Evolutionary conservation across 2,888 invertebrate genomes (phyloP).

Genomic region (Eurytoma adleriae): DNA sequence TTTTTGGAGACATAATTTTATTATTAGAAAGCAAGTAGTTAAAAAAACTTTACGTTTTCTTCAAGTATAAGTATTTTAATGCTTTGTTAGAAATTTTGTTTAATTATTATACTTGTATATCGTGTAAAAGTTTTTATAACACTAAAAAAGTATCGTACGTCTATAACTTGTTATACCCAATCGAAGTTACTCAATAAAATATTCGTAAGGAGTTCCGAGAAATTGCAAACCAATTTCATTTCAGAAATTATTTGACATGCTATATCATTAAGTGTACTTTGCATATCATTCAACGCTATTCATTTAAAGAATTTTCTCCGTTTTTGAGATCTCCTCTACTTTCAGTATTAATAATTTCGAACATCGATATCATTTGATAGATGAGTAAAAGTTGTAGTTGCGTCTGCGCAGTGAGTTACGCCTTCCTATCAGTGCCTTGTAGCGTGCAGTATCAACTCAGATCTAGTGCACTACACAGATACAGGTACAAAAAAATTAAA

Average conservation of each 20-base stretch:
- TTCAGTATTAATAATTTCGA: conserved; percentile 30
- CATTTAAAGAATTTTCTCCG: background rate
- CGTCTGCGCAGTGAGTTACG: conserved; percentile 22
- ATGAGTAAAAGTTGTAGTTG: conserved; percentile 2
- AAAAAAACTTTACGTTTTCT: too few species aligned
- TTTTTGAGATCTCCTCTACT: background rate
- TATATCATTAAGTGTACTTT: background rate
- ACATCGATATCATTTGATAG: conserved; percentile 7
- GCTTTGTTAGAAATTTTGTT: too few species aligned
- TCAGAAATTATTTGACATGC: background rate
- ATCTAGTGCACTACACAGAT: background rate
- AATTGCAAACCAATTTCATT: conserved; percentile 10
- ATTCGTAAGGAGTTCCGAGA: background rate
- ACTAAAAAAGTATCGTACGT: background rate
- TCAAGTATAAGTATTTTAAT: too few species aligned
- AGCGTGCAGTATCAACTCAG: background rate
- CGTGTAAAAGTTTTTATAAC: background rate
- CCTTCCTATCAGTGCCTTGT: background rate
- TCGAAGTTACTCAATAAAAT: conserved; percentile 14
- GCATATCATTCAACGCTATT: background rate
- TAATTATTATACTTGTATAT: too few species aligned
- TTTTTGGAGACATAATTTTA: background rate
- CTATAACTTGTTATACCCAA: background rate
- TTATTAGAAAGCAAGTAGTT: too few species aligned
- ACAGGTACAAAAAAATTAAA: too few species aligned